These are phyloP conservation scores for Propithecus perrieri DNA, from an alignment of 2,797 vertebrate genomes.

Conservation along the genomic window DNA sequence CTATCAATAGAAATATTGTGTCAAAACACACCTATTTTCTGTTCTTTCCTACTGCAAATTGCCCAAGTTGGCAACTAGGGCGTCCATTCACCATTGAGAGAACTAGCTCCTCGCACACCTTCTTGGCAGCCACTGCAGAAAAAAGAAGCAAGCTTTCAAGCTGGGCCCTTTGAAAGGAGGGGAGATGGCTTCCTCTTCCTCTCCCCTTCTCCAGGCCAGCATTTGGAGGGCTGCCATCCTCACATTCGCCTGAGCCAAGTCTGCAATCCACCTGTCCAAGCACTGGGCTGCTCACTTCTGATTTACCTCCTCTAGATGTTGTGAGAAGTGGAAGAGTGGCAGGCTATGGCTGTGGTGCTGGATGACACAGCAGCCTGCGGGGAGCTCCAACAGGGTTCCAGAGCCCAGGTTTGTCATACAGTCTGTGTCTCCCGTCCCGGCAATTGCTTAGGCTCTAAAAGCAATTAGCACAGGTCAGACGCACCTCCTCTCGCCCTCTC, in stretches of 20 bases:
- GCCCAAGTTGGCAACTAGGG: background rate
- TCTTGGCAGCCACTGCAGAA: background rate
- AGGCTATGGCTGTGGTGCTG: background rate
- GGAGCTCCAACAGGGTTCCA: background rate
- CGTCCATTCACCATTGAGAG: conserved; percentile 30
- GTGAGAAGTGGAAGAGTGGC: background rate
- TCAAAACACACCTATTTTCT: conserved; percentile 46
- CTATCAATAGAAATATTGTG: background rate
- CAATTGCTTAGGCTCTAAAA: background rate
- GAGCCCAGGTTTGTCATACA: background rate
- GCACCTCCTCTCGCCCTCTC: background rate
- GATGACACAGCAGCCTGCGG: background rate
- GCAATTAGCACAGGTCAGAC: background rate
- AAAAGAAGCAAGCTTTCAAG: conserved; percentile 26
- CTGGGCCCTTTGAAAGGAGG: background rate
- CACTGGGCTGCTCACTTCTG: background rate
- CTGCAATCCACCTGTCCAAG: background rate
- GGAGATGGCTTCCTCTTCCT: background rate
- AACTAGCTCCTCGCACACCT: background rate
- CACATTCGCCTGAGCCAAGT: background rate
- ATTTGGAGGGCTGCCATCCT: conserved; percentile 16
- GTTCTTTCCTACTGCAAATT: conserved; percentile 2
- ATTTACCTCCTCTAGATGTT: background rate
- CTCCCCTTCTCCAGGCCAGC: background rate
- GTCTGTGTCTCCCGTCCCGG: background rate